Base-by-base conservation (phyloP, 2,888 invertebrate species). In the Microplitis manilae region DNA sequence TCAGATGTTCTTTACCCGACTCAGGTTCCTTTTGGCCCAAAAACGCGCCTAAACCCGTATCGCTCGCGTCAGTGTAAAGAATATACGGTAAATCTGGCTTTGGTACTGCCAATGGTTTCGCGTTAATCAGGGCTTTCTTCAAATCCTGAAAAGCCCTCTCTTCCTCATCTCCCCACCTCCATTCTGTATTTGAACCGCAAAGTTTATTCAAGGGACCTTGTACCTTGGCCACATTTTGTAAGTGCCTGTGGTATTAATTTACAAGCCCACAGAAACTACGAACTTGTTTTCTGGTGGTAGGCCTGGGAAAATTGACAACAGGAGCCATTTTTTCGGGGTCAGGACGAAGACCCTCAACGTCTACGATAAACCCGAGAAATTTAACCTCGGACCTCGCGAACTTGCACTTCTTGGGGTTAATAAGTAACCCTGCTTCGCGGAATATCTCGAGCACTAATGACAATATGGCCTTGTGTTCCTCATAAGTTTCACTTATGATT, bases 221-320 rank as follows among this genome's bases (percentile, higher is more conserved):
- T 8, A 59, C 59, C 1, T 20, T 20, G 20, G 20, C 20, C 1
- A 20, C 20, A 20, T 20, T 20, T 20, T 20, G 20, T 20, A 20
- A 8, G 59, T 78, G 78, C 13, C 78, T 40, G n/a, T 76, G 78
- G 9, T 78, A 79, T 76, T 76, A 79, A 65, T 79, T 75, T 0
- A 79, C 77, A 8, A 78, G 40, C 0, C 73, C 78, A 17, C 76
- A 77, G 30, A 79, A 79, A 65, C 76, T 76, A 1, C 79, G 17
- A 6, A 79, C 60, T 62, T 77, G 76, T 1, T 76, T 74, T 30
- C 76, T 15, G 41, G 76, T 39, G n/a, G 38, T 72, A 5, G 78
- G 78, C 1, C 15, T 41, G 2, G 68, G 39, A 39, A 38, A 68
- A 30, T 68, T 41, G 30, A 68, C 6, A 41, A n/a, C 64, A 20